Base-by-base conservation (phyloP, 2,113 vertebrate genomes). In the Catharus bicknelli region DNA sequence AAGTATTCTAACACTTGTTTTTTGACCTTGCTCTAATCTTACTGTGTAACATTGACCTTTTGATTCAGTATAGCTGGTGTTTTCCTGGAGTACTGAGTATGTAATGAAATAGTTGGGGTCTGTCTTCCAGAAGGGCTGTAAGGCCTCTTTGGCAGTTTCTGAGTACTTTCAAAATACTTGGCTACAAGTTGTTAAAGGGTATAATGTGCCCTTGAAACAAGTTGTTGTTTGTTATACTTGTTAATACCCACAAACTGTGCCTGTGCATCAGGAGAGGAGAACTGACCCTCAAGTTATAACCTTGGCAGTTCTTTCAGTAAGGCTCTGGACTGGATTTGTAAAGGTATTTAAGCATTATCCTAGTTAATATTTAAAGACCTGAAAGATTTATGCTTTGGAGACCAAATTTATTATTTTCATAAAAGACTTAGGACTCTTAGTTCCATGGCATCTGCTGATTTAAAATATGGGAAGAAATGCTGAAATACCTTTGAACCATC, bases 271-370 rank as follows among this genome's bases (percentile, higher is more conserved):
- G 42, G 79, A 93, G 80, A 94, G 93, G 87, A 97, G 87, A 96
- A 95, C 74, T 91, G 87, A 94, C 80, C 88, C 54, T 75, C n/a
- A 58, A 66, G 26, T 94, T 83, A 76, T 89, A 90, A 73, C 76
- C 75, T 87, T 87, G 62, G 54, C 82, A 47, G 16, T 83, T 87
- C 84, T 90, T 95, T 91, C 72, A 76, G 48, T 82, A 90, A 75
- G 58, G 29, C 55, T 96, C 53, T 22, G 15, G 58, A 73, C 63
- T 91, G 88, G 74, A 85, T 90, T 87, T 91, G 51, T 94, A 70
- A 92, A 96, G 86, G 94, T 91, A 94, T 95, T 95, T 95, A 93
- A 87, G 90, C 78, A 69, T 92, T 90, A 84, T 72, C 34, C 42
- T 50, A 62, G 54, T 69, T 81, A 89, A 82, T 64, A 18, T 86